phyloP scores from a whole-genome alignment of 2,113 vertebrate genomes.

The Saccopteryx leptura region DNA sequence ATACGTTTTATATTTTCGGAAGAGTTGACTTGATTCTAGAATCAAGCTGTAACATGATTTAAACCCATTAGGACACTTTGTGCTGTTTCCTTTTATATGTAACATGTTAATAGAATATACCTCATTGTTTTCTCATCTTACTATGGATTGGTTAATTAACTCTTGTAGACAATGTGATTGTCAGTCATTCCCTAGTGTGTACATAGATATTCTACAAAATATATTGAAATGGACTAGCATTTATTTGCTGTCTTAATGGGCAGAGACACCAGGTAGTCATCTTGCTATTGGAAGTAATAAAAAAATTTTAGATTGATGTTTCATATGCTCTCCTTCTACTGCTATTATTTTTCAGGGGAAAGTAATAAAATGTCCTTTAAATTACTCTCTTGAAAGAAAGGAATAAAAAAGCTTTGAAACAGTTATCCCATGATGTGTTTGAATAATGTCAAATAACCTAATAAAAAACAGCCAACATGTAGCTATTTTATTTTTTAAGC shows the following conservation, averaged over 20 bases:
- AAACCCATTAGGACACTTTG: background rate
- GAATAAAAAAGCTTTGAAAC: background rate
- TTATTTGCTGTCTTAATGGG: background rate
- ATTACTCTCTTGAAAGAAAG: background rate
- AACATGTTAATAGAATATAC: background rate
- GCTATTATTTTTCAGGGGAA: conserved; percentile 37
- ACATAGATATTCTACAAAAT: background rate
- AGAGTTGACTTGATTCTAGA: background rate
- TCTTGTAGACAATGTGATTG: background rate
- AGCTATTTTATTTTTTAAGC: background rate
- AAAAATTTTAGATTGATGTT: conserved; percentile 6
- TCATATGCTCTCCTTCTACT: background rate
- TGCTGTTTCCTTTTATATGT: background rate
- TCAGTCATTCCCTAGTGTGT: background rate
- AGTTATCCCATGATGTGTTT: background rate
- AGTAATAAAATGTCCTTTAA: conserved; percentile 26
- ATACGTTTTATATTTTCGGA: background rate
- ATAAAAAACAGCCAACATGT: background rate
- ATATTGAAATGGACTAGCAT: background rate
- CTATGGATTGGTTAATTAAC: background rate
- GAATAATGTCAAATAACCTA: background rate
- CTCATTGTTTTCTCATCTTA: conserved; percentile 22
- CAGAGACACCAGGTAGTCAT: background rate
- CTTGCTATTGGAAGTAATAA: background rate
- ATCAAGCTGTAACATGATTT: background rate